Percentiles rank a stretch among this genome's conserved stretches.
Conservation (phyloP, 2,888 invertebrate genomes). For the Drosophila flavopinicola region DNA sequence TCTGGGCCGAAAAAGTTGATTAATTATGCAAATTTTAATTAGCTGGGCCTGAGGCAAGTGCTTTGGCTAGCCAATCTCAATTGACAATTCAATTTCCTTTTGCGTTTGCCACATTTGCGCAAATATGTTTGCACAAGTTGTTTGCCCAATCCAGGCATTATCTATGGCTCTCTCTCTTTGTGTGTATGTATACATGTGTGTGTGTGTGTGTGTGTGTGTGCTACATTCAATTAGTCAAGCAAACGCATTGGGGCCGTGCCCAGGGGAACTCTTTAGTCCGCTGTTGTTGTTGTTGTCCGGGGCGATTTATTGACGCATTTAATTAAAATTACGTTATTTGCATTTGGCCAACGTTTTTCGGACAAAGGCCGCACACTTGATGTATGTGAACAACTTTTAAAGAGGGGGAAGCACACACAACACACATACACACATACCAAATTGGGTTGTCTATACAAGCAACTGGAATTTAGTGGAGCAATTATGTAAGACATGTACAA, state of each 20-base stretch:
- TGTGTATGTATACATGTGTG: not conserved
- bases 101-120: slow-evolving; percentile 26
- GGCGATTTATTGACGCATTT: slow-evolving; percentile 68
- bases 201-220: slow-evolving; percentile 2
- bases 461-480: slow-evolving; percentile 2
- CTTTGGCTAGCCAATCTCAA: slow-evolving; percentile 39
- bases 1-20: slow-evolving; percentile 56
- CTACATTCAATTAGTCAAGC: slow-evolving; percentile 69
- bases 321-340: slow-evolving; percentile 68
- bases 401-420: not conserved
- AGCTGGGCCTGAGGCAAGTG: slow-evolving; percentile 38
- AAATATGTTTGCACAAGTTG: slow-evolving; percentile 39
- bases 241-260: slow-evolving; percentile 46
- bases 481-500: slow-evolving; percentile 13
- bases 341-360: slow-evolving; percentile 36
- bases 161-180: slow-evolving; percentile 37
- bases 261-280: slow-evolving; percentile 36
- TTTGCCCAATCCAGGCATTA: slow-evolving; percentile 44
- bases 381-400: slow-evolving; percentile 5
- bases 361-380: slow-evolving; percentile 15
- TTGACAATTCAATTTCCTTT: slow-evolving; percentile 69
- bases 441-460: not conserved
- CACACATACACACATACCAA: not conserved
- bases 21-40: slow-evolving; percentile 78
- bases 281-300: slow-evolving; percentile 18